phyloP scores from a whole-genome alignment of 2,888 invertebrate species.

The Eulithis prunata region DNA sequence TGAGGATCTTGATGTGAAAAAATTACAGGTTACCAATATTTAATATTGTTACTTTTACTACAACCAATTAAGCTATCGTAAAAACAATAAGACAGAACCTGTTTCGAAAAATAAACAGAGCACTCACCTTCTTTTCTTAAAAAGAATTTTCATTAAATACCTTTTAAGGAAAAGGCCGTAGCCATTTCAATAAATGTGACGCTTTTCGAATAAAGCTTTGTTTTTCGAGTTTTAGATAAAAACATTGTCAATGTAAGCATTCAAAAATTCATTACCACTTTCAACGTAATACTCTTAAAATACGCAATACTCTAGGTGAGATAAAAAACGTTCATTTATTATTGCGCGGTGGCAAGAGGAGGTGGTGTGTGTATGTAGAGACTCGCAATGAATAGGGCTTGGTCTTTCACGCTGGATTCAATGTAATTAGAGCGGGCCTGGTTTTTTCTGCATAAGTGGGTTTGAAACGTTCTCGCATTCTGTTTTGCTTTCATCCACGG shows the following conservation, averaged over 20 bases:
- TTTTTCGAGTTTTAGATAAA: slow-evolving; percentile 31
- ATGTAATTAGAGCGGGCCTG: slow-evolving; percentile 75
- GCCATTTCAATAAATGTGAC: slow-evolving; percentile 46
- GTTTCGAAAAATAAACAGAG: slow-evolving; percentile 9
- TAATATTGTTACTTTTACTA: too few relatives aligned
- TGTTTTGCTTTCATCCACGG: slow-evolving; percentile 52
- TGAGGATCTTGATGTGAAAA: too few relatives aligned
- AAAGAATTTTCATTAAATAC: slow-evolving; percentile 45
- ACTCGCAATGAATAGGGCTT: slow-evolving; percentile 63
- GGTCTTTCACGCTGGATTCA: slow-evolving; percentile 71
- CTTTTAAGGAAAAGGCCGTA: slow-evolving; percentile 43
- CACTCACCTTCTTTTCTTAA: slow-evolving; percentile 37
- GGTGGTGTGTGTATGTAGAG: slow-evolving; percentile 57
- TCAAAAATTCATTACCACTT: neutral
- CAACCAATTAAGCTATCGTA: neutral
- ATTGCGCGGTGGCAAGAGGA: slow-evolving; percentile 48
- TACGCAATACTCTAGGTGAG: slow-evolving; percentile 28
- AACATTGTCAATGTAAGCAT: slow-evolving; percentile 5
- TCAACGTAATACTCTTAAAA: slow-evolving; percentile 6
- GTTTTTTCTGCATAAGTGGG: slow-evolving; percentile 72
- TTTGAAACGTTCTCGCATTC: slow-evolving; percentile 62
- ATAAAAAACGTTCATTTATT: slow-evolving; percentile 51
- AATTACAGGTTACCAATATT: too few relatives aligned
- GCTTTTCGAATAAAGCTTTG: slow-evolving; percentile 41
- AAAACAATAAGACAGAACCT: neutral